phyloP scores from a whole-genome alignment of 2,888 invertebrate species.

The Clanis bilineata region DNA sequence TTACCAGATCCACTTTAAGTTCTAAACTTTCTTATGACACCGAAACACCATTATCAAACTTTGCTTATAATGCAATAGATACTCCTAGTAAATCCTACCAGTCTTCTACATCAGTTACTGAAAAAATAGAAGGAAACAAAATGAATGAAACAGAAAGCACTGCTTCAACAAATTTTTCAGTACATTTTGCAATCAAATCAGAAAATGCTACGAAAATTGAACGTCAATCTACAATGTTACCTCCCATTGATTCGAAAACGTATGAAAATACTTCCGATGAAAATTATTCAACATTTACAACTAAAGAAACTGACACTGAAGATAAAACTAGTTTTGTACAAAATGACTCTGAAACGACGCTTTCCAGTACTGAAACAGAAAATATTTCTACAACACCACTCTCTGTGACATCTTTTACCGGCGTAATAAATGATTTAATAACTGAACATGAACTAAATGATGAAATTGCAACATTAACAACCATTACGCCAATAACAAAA shows the following conservation, averaged over 20 bases:
- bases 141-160: slow-evolving; percentile 7
- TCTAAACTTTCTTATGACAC: background rate
- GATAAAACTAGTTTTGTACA: background rate
- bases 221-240: background rate
- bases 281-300: background rate
- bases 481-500: background rate
- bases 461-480: background rate
- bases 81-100: background rate
- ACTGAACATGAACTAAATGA: background rate
- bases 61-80: background rate
- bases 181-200: background rate
- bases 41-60: background rate
- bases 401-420: background rate
- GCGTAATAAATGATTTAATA: background rate
- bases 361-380: background rate
- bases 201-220: background rate
- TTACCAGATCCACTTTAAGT: background rate
- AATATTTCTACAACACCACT: background rate
- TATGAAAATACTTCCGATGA: background rate
- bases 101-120: background rate
- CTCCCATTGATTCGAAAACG: background rate
- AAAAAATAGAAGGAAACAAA: background rate
- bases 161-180: slow-evolving; percentile 6
- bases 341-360: background rate
- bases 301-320: background rate